Evolutionary conservation across 2,113 vertebrate genomes (phyloP).

Genomic region (Thermophis baileyi): DNA sequence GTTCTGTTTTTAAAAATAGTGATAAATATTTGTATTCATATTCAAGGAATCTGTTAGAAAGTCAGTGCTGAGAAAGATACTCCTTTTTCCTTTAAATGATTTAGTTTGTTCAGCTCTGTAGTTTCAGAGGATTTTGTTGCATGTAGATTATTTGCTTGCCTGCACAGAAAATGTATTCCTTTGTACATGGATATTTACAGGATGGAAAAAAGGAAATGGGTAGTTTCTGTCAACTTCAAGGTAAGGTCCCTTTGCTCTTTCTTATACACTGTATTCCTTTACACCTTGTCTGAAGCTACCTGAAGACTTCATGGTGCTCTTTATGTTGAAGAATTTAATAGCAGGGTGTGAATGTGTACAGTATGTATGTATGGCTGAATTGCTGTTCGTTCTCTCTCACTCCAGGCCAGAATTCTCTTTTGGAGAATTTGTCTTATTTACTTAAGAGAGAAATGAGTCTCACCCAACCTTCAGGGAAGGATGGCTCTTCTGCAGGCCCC

Average conservation of each 20-base stretch:
- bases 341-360: slow-evolving; percentile 1
- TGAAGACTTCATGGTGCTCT: background rate
- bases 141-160: slow-evolving; percentile 27
- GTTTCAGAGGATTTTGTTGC: slow-evolving; percentile 20
- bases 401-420: background rate
- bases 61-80: slow-evolving; percentile 24
- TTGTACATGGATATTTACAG: slow-evolving; percentile 42
- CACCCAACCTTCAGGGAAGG: background rate
- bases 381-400: background rate
- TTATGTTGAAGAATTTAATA: background rate
- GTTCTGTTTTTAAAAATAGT: slow-evolving; percentile 35
- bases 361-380: background rate
- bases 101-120: slow-evolving; percentile 38
- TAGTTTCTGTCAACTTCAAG: slow-evolving; percentile 10
- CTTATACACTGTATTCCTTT: background rate
- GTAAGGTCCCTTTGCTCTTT: background rate
- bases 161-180: slow-evolving; percentile 23
- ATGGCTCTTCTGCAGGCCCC: background rate
- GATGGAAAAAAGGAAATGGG: slow-evolving; percentile 3
- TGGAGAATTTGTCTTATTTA: background rate
- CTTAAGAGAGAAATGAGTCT: background rate
- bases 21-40: slow-evolving; percentile 35
- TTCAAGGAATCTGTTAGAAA: slow-evolving; percentile 43
- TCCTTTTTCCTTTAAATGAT: slow-evolving; percentile 34
- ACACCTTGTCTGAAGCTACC: slow-evolving; percentile 15